Evolutionary conservation across 2,113 vertebrate genomes (phyloP), one percentile per base, ranked within the genome.

Genomic region (Phoxinus phoxinus): DNA sequence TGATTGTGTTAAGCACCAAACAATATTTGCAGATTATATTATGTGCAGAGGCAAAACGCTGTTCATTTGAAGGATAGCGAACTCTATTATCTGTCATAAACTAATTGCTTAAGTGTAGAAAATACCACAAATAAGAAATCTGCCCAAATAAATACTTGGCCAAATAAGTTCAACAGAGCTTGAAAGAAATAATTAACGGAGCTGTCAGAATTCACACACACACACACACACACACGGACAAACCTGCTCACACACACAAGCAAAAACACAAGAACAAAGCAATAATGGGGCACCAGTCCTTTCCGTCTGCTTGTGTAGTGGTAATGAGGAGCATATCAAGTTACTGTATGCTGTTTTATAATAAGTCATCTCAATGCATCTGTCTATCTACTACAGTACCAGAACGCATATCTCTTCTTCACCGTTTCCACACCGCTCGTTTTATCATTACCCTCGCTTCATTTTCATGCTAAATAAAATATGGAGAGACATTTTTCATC

Each of bases 381-480:
- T 17, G 7, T 63, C 78, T 4, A 6, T 37, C 53, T 63, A 51
- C n/a, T 25, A n/a, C 58, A 71, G 48, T 17, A 32, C 25, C 27
- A 53, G 25, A 74, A 48, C 27, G 9, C 53, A 72, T 41, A 32
- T 11, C 41, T 81, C 3, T 56, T 67, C 41, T 48, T 74, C 65
- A 10, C 3, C 25, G 25, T 67, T 9, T 21, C 65, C 80, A 44
- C 75, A 44, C 4, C 12, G 4, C 58, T 48, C 80, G 1, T 46
- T 67, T 74, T 75, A 86, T 84, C 46, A 58, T 37, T 35, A 61
- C 51, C 87, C 81, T 74, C 75, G 15, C 59, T 84, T 84, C 63
- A 48, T 84, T 81, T 67, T 65, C 41, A 53, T 48, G 41, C n/a
- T 30, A 56, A 81, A 84, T 83, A 83, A 88, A 84, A 83, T 84